phyloP scores from a whole-genome alignment of 2,888 invertebrate genomes.

The Agrotis puta region DNA sequence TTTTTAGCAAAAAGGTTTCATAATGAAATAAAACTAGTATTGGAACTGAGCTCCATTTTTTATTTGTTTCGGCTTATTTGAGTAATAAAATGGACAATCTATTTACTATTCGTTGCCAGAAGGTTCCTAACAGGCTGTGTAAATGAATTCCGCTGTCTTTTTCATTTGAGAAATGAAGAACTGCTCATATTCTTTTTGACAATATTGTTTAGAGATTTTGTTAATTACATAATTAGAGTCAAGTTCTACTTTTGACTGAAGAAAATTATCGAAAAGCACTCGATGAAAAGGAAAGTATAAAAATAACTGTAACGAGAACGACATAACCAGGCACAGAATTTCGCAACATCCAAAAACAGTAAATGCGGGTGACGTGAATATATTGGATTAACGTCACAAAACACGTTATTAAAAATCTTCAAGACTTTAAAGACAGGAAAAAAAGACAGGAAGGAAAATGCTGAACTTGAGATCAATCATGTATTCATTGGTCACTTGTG shows the following conservation, averaged over 20 bases:
- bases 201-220: background rate
- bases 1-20: conserved; percentile 40
- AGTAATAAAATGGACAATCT: conserved; percentile 13
- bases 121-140: conserved; percentile 28
- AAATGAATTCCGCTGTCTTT: conserved; percentile 3
- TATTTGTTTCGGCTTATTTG: conserved; percentile 4
- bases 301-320: background rate
- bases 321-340: background rate
- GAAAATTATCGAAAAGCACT: background rate
- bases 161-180: conserved; percentile 2
- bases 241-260: background rate
- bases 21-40: conserved; percentile 16
- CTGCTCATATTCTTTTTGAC: conserved; percentile 3
- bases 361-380: conserved; percentile 13
- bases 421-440: conserved; percentile 10
- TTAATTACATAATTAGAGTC: too few relatives aligned
- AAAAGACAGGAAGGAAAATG: conserved; percentile 12
- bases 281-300: background rate
- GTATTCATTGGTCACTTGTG: background rate
- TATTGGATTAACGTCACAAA: conserved; percentile 27
- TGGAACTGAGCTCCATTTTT: background rate
- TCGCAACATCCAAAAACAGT: background rate
- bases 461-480: conserved; percentile 6
- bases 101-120: conserved; percentile 50
- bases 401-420: conserved; percentile 19